phyloP scores from a whole-genome alignment of 2,113 vertebrate genomes.

The Haliaeetus leucogaster region DNA sequence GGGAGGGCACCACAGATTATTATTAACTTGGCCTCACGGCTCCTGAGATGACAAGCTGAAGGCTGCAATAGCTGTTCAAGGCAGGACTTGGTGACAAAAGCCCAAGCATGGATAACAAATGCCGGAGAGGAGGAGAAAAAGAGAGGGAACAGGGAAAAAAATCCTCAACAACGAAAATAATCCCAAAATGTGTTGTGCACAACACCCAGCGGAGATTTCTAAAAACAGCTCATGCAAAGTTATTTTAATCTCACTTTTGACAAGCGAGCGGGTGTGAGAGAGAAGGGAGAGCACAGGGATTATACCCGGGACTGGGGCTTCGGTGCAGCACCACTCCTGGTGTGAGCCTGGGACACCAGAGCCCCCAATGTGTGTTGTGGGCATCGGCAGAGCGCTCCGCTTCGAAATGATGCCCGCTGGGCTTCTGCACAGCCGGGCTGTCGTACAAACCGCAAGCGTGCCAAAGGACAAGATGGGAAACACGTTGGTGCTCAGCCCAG shows the following conservation, averaged over 20 bases:
- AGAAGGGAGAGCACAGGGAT: not conserved
- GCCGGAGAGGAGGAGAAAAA: not conserved
- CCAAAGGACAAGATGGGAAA: not conserved
- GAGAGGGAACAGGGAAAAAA: not conserved
- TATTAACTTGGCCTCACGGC: not conserved
- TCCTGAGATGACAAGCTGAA: not conserved
- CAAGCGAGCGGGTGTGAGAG: not conserved
- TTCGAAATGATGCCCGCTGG: not conserved
- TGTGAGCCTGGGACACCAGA: not conserved
- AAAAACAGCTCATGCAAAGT: slow-evolving; percentile 38
- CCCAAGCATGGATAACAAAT: not conserved
- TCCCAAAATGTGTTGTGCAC: slow-evolving; percentile 29
- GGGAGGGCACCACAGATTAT: not conserved
- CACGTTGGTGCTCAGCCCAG: not conserved
- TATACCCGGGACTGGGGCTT: not conserved
- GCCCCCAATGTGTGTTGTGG: accelerated
- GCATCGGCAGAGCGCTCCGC: not conserved
- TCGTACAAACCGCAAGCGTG: accelerated
- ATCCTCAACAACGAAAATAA: slow-evolving; percentile 7
- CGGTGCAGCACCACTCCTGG: accelerated
- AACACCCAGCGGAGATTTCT: slow-evolving; percentile 39
- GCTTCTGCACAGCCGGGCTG: not conserved
- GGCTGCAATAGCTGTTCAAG: not conserved
- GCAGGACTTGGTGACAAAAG: not conserved
- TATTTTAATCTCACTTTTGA: slow-evolving; percentile 54